These are phyloP conservation scores for Lypha dubia DNA, from an alignment of 2,888 invertebrate species.

Conservation along the genomic window DNA sequence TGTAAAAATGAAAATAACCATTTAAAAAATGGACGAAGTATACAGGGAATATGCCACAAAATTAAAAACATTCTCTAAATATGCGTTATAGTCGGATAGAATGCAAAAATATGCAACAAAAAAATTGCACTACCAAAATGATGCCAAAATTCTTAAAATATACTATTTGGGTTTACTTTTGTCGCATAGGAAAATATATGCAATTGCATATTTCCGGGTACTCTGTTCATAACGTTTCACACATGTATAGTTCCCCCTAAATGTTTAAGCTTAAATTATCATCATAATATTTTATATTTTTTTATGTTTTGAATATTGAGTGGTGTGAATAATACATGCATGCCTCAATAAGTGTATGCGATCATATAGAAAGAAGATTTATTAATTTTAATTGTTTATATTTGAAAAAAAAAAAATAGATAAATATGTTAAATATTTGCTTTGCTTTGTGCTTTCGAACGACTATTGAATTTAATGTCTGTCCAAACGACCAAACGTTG, in stretches of 20 bases:
- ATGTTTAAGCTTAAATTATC: constrained; percentile 14
- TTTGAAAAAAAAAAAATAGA: constrained; percentile 10
- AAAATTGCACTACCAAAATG: too few relatives aligned
- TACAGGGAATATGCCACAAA: too few relatives aligned
- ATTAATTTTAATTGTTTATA: constrained; percentile 57
- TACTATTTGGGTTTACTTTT: too few relatives aligned
- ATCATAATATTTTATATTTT: constrained; percentile 23
- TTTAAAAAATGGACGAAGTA: too few relatives aligned
- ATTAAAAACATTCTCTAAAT: too few relatives aligned
- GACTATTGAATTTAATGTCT: constrained; percentile 2
- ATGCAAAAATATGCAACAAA: too few relatives aligned
- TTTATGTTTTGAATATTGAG: constrained; percentile 20
- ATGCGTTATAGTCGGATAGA: too few relatives aligned
- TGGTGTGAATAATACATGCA: constrained; percentile 6
- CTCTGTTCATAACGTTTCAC: too few relatives aligned
- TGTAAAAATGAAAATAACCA: too few relatives aligned
- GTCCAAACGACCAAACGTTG: constrained; percentile 34
- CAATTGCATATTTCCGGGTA: too few relatives aligned
- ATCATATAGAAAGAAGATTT: constrained; percentile 47
- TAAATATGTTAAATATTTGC: constrained; percentile 50
- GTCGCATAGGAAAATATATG: background rate
- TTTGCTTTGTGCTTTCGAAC: background rate
- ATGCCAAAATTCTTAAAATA: too few relatives aligned
- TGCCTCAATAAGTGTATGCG: constrained; percentile 33
- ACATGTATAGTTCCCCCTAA: background rate